These are phyloP conservation scores for Anas platyrhynchos DNA, from an alignment of 2,113 vertebrate genomes.

Conservation along the genomic window DNA sequence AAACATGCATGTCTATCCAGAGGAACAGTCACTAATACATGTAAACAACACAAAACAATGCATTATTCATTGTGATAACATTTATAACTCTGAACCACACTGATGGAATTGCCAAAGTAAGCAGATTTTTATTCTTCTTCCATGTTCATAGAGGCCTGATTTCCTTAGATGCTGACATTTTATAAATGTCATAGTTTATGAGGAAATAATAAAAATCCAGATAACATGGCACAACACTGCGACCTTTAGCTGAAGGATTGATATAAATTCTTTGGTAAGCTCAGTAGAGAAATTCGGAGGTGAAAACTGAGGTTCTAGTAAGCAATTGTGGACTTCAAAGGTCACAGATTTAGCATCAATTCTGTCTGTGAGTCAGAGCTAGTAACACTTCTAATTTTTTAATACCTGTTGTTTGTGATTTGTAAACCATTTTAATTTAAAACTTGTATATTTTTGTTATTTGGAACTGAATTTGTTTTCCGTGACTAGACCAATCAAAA, in stretches of 20 bases:
- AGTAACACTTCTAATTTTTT: neutral
- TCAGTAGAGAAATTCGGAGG: constrained; percentile 62
- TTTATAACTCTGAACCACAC: neutral
- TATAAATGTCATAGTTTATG: constrained; percentile 76
- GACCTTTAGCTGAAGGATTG: constrained; percentile 74
- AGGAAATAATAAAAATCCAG: constrained; percentile 74
- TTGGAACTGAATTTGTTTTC: neutral
- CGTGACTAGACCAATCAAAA: neutral
- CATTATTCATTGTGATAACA: neutral
- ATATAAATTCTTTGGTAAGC: constrained; percentile 53
- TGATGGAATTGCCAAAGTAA: neutral
- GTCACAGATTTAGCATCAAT: constrained; percentile 56
- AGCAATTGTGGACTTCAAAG: constrained; percentile 74
- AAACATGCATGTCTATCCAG: neutral
- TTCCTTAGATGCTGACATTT: constrained; percentile 73
- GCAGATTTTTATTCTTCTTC: neutral
- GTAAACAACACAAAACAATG: neutral
- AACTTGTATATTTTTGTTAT: neutral
- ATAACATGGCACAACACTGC: constrained; percentile 61
- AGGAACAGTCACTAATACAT: neutral
- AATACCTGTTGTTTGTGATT: neutral
- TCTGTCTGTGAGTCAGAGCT: constrained; percentile 20
- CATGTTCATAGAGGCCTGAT: neutral
- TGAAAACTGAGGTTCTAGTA: constrained; percentile 69
- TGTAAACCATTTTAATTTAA: neutral